phyloP scores from a whole-genome alignment of 2,797 vertebrate species.

The Aldrovandia affinis region DNA sequence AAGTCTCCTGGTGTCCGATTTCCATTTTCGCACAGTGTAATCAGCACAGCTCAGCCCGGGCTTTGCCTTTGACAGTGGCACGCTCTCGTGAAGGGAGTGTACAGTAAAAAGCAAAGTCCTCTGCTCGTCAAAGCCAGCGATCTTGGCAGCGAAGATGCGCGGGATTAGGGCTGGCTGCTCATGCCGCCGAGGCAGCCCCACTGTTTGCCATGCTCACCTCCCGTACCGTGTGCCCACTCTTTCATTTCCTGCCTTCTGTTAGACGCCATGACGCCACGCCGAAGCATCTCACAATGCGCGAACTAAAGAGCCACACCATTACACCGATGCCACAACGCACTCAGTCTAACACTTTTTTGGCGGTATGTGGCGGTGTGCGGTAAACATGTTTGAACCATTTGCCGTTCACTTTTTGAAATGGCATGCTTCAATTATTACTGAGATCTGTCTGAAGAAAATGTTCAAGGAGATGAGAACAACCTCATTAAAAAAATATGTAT shows the following conservation, averaged over 20 bases:
- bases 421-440: not conserved
- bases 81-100: not conserved
- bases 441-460: not conserved
- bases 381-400: not conserved
- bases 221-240: not conserved
- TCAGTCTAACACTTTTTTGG: not conserved
- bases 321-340: not conserved
- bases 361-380: not conserved
- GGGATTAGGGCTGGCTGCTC: slow-evolving; percentile 9
- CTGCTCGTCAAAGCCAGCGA: slow-evolving; percentile 21
- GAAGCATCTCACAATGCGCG: not conserved
- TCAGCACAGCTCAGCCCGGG: not conserved
- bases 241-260: not conserved
- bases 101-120: not conserved
- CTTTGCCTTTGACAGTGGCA: not conserved
- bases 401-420: too few species aligned
- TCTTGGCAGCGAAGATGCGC: slow-evolving; percentile 12
- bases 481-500: not conserved
- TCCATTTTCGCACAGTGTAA: not conserved
- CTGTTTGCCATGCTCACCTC: not conserved
- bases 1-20: not conserved
- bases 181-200: not conserved
- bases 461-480: too few species aligned
- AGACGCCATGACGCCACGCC: not conserved
- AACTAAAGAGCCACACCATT: not conserved